phyloP scores from a whole-genome alignment of 2,113 vertebrate genomes.

The Saguinus imperator region DNA sequence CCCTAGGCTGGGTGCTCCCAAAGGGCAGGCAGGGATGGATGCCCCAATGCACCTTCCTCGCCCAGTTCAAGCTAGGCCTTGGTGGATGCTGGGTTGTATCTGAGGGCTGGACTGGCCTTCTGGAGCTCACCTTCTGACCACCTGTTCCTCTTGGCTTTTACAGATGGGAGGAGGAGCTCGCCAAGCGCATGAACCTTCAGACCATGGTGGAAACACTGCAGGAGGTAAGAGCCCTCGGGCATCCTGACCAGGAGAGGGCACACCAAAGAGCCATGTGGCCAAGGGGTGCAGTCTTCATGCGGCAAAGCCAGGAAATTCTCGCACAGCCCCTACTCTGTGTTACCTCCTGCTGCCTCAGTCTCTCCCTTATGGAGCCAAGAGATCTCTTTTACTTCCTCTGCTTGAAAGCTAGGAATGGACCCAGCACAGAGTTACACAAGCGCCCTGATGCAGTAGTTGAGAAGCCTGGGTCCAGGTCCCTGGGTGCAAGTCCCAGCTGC shows the following conservation, averaged over 20 bases:
- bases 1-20: neutral
- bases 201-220: slow-evolving; percentile 92
- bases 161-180: slow-evolving; percentile 97
- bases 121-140: slow-evolving; percentile 44
- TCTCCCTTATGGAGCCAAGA: neutral
- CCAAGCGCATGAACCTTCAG: slow-evolving; percentile 92
- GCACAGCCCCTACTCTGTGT: neutral
- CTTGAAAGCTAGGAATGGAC: neutral
- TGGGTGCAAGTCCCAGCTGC: neutral
- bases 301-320: neutral
- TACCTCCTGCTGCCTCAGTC: neutral
- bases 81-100: neutral
- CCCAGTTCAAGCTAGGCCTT: neutral
- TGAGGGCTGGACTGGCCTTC: neutral
- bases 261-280: accelerated
- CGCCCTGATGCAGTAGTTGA: neutral
- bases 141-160: slow-evolving; percentile 80
- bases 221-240: slow-evolving; percentile 86
- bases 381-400: neutral
- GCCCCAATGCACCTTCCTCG: neutral
- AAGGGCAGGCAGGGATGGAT: neutral
- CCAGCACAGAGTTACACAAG: neutral
- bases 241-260: accelerated
- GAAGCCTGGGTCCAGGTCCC: neutral
- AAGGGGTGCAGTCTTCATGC: neutral